Evolutionary conservation across 2,888 invertebrate genomes (phyloP).

Genomic region (Oxycera nigricornis): DNA sequence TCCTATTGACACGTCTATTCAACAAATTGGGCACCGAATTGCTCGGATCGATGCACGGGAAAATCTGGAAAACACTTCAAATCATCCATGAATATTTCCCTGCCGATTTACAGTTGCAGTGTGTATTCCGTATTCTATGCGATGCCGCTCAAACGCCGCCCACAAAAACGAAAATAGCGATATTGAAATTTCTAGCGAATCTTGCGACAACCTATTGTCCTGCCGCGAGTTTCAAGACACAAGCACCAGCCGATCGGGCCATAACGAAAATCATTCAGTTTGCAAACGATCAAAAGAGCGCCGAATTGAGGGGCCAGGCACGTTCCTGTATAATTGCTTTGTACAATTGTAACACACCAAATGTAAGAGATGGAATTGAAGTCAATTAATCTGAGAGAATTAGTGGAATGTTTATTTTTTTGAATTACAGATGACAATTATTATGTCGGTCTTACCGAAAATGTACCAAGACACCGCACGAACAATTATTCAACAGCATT

Average conservation of each 20-base stretch:
- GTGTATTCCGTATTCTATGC: conserved; percentile 78
- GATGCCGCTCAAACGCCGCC: conserved; percentile 95
- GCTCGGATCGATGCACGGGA: conserved; percentile 88
- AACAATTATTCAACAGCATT: conserved; percentile 75
- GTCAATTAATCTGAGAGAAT: background rate
- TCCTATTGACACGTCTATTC: conserved; percentile 83
- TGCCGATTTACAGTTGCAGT: conserved; percentile 70
- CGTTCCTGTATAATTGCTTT: conserved; percentile 79
- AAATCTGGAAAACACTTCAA: conserved; percentile 85
- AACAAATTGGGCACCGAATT: conserved; percentile 92
- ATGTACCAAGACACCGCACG: conserved; percentile 77
- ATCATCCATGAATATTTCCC: conserved; percentile 76
- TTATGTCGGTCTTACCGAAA: conserved; percentile 75
- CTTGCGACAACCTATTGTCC: conserved; percentile 71
- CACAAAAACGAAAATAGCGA: conserved; percentile 77
- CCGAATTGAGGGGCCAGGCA: conserved; percentile 72
- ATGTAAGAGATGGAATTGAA: conserved; percentile 56
- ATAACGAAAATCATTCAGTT: conserved; percentile 76
- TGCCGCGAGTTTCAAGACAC: conserved; percentile 60
- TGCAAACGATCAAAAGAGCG: conserved; percentile 73
- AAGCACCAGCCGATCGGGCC: conserved; percentile 68
- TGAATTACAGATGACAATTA: conserved; percentile 75
- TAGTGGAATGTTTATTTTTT: conserved; percentile 1
- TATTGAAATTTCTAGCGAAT: conserved; percentile 76
- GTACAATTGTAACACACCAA: conserved; percentile 88